A percentile compares a stretch with the other conserved stretches of the same genome.
phyloP scores from a whole-genome alignment of 2,113 vertebrate species.

The Xenopus borealis region DNA sequence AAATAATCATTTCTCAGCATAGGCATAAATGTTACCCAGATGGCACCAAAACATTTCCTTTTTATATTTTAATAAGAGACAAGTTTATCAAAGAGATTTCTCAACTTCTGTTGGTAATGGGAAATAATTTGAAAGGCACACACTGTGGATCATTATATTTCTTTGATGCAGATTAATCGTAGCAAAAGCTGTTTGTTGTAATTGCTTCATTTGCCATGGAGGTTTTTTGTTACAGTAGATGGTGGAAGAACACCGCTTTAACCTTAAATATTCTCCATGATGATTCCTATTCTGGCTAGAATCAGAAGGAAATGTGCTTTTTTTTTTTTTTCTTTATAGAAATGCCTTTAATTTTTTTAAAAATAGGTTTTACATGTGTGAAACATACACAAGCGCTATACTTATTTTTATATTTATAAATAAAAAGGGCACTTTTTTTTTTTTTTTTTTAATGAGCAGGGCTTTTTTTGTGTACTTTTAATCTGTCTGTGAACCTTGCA shows the following conservation, averaged over 20 bases:
- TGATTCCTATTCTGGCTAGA: background rate
- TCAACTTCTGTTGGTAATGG: constrained; percentile 70
- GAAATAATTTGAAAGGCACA: constrained; percentile 70
- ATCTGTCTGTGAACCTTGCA: no score
- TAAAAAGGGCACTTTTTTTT: no score
- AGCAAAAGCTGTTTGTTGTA: constrained; percentile 64
- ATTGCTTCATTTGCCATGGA: constrained; percentile 58
- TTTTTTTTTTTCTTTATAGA: background rate
- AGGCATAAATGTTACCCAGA: constrained; percentile 69
- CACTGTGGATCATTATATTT: constrained; percentile 68
- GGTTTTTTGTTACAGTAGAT: constrained; percentile 32
- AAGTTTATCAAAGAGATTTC: constrained; percentile 70
- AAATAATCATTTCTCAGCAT: constrained; percentile 64
- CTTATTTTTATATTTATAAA: no score
- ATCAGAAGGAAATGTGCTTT: background rate
- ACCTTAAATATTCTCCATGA: constrained; percentile 18
- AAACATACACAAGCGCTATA: no score
- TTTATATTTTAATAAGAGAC: constrained; percentile 73
- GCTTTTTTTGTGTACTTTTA: no score
- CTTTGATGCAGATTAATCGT: constrained; percentile 78
- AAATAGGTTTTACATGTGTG: no score
- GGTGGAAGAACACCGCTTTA: constrained; percentile 8
- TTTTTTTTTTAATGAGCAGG: no score
- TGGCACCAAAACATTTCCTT: constrained; percentile 67
- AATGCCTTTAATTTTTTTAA: background rate